Conservation (phyloP, 2,888 invertebrate genomes). For the Andrena trimmerana region DNA sequence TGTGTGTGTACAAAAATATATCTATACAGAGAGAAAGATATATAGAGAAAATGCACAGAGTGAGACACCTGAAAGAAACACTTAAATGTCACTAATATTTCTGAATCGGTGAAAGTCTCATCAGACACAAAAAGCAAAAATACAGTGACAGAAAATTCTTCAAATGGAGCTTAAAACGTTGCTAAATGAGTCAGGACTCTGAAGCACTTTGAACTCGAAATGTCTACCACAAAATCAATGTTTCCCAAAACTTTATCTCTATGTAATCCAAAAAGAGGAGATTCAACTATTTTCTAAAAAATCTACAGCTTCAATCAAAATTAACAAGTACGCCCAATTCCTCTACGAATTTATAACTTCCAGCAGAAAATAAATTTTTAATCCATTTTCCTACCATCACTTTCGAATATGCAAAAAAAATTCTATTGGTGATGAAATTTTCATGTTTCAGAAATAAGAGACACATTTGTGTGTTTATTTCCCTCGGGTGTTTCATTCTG, state of each 20-base stretch:
- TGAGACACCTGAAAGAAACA: background rate
- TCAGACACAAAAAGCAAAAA: background rate
- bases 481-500: background rate
- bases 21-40: slow-evolving; percentile 42
- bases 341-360: too few relatives aligned
- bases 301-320: too few relatives aligned
- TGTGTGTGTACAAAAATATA: slow-evolving; percentile 64
- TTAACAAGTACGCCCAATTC: too few relatives aligned
- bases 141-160: background rate
- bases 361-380: too few relatives aligned
- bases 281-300: background rate
- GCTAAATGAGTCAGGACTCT: too few relatives aligned
- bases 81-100: background rate
- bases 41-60: slow-evolving; percentile 23
- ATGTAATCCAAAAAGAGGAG: background rate
- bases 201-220: too few relatives aligned
- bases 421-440: background rate
- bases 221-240: background rate
- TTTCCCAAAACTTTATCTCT: background rate
- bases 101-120: background rate
- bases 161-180: background rate
- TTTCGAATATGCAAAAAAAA: background rate
- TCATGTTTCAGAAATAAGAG: background rate
- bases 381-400: too few relatives aligned
- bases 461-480: background rate